Evolutionary conservation across 2,113 vertebrate species (phyloP), one percentile per base, ranked within the genome.

Genomic region (Anolis sagrei): DNA sequence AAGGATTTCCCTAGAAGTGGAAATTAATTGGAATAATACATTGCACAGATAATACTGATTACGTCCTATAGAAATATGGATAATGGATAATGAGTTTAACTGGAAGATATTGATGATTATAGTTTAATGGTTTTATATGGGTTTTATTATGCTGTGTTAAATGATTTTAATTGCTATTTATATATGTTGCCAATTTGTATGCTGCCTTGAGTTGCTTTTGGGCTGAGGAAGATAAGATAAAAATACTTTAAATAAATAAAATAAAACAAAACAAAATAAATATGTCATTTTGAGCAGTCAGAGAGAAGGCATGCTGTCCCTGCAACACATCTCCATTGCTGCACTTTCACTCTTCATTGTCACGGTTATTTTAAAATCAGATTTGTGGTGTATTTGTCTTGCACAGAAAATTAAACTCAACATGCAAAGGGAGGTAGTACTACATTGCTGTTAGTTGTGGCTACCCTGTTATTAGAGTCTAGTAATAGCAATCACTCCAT

Each of bases 301-400:
- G 11, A 64, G n/a, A 62, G 36, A 0, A 27, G 11, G 34, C 73
- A n/a, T 39, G 4, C 49, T 51, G 58, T 49, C 51, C 32, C 14
- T 44, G 49, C 34, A 85, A n/a, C 21, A 61, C 19, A 44, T 68
- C n/a, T n/a, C 74, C 51, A 21, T 76, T 14, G 14, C 74, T 76
- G 54, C 3, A 68, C 62, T 76, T n/a, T 48, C 3, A 2, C 16
- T 34, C 58, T 72, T 66, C 84, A 86, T 75, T 34, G 61, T 51
- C 34, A 27, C 68, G 34, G 21, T 39, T 72, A 58, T 69, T 90
- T 87, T 74, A n/a, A 75, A 89, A 87, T 74, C 6, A 54, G 27
- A 32, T n/a, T 82, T 68, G 1, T 54, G 7, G 48, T 62, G 81
- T 51, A 58, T 86, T 44, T 75, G 68, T 58, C 84, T 79, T 82